Evolutionary conservation across 2,113 vertebrate species (phyloP), one percentile per base, ranked within the genome.

Genomic region (Catharus bicknelli): DNA sequence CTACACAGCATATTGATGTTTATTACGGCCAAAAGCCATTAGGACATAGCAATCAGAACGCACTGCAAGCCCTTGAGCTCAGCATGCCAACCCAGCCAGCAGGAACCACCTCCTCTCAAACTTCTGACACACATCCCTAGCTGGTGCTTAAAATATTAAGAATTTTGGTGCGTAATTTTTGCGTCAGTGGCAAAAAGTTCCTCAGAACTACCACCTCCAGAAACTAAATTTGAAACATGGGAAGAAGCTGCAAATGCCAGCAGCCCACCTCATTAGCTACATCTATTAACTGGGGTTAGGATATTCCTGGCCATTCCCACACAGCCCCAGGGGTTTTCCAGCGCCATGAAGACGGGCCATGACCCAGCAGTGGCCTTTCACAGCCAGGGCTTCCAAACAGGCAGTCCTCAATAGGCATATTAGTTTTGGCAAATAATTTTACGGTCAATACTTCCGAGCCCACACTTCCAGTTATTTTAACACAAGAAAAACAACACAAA

Each of bases 1-100:
- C 40, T 66, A 18, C 30, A 34, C 11, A 63, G 68, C 47, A n/a
- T n/a, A 43, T 11, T 62, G 43, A n/a, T 18, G 25, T 67, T 76
- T 85, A 42, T 53, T 54, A 53, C 4, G 55, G 55, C 22, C 55
- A 53, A 76, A 79, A 85, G 47, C 42, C 62, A 69, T 20, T 15
- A 62, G 38, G 47, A 54, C 51, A 55, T 0, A 47, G 67, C 0
- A 1, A 68, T 30, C 32, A 32, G 78, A 27, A 43, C 0, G 9
- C 68, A 22, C 21, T 10, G 58, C 26, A 16, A 51, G 70, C 53
- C 13, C n/a, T 79, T 64, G 0, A 55, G 67, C 67, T 86, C 80
- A 36, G 78, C 77, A 20, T 19, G 22, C 12, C 66, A 75, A 72
- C 32, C 10, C 50, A 68, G 23, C 22, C 3, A n/a, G 38, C 53